phyloP scores from a whole-genome alignment of 2,888 invertebrate genomes.

The Sminthurides aquaticus region DNA sequence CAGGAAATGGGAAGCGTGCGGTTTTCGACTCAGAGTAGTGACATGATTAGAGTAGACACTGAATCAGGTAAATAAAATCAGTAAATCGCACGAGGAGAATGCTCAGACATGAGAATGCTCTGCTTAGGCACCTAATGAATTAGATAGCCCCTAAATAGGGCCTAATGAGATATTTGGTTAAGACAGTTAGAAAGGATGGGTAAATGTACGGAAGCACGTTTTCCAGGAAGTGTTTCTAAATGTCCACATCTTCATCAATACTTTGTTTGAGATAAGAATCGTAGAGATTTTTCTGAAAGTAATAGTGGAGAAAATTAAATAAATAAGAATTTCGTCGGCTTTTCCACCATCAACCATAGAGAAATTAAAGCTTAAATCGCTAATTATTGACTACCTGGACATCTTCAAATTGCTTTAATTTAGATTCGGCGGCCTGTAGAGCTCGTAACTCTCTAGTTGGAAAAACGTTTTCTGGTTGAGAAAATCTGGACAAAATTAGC shows the following conservation, averaged over 20 bases:
- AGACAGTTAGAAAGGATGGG: too few species aligned
- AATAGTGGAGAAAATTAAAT: not conserved
- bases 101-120: too few species aligned
- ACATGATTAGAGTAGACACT: too few species aligned
- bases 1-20: too few species aligned
- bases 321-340: not conserved
- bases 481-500: conserved; percentile 37
- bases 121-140: too few species aligned
- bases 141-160: too few species aligned
- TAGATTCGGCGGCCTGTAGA: conserved; percentile 29
- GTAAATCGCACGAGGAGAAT: too few species aligned
- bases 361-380: not conserved
- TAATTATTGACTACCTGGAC: conserved; percentile 26
- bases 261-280: conserved; percentile 23
- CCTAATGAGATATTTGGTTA: too few species aligned
- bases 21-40: too few species aligned
- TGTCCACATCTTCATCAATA: conserved; percentile 15
- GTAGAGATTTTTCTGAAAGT: conserved; percentile 19
- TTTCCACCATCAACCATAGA: not conserved
- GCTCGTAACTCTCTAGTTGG: conserved; percentile 29
- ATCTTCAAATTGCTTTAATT: conserved; percentile 25
- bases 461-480: conserved; percentile 28
- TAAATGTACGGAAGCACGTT: too few species aligned
- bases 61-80: too few species aligned
- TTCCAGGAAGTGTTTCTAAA: too few species aligned